Conservation (phyloP, 2,888 invertebrate species). For the Platycheirus albimanus region DNA sequence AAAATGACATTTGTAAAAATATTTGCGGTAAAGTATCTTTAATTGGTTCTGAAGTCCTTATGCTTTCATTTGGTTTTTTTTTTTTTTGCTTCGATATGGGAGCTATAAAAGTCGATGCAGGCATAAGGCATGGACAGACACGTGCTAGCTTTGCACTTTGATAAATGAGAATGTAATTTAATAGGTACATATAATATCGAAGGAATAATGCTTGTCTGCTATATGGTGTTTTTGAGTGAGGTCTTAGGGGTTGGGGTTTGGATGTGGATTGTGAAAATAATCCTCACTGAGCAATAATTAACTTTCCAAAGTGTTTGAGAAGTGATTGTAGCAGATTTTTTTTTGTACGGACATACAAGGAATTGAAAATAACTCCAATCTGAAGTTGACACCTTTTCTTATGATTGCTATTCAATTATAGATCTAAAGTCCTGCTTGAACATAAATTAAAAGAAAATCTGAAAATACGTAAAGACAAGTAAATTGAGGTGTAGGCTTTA, state of each 20-base stretch:
- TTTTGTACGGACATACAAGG: background rate
- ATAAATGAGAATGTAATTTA: conserved; percentile 63
- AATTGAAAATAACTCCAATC: conserved; percentile 34
- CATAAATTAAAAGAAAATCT: too few relatives aligned
- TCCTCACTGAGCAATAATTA: conserved; percentile 55
- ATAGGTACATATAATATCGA: conserved; percentile 52
- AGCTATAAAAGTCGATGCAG: conserved; percentile 32
- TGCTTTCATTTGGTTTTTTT: conserved; percentile 11
- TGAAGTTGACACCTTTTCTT: conserved; percentile 60
- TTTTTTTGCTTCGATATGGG: conserved; percentile 8
- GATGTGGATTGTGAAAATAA: conserved; percentile 23
- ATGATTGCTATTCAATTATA: conserved; percentile 29
- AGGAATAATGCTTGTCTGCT: conserved; percentile 18
- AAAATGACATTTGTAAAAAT: conserved; percentile 34
- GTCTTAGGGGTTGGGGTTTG: conserved; percentile 8
- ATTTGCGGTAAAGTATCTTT: conserved; percentile 44
- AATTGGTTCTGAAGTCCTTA: conserved; percentile 29
- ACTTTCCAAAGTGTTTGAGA: conserved; percentile 50
- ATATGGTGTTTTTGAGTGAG: conserved; percentile 15
- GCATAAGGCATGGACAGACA: conserved; percentile 25
- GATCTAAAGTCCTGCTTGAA: conserved; percentile 5
- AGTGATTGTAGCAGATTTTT: conserved; percentile 38
- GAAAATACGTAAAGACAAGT: too few relatives aligned
- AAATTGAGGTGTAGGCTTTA: too few relatives aligned
- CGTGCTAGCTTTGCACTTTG: conserved; percentile 56